These are phyloP conservation scores for Neogale vison DNA, from an alignment of 2,113 vertebrate species.

Conservation along the genomic window DNA sequence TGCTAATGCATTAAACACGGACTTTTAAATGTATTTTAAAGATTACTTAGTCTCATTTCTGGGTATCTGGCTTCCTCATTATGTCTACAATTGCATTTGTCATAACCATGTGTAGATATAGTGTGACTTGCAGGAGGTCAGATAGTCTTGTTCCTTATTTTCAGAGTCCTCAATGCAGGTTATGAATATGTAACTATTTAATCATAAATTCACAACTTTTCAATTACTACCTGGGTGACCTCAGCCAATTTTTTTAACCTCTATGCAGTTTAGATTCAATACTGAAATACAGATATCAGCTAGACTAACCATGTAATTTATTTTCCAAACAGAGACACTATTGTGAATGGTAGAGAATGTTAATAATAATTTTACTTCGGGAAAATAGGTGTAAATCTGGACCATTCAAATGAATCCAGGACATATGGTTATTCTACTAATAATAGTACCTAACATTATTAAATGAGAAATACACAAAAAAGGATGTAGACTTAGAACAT, in stretches of 20 bases:
- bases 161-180: neutral
- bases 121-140: neutral
- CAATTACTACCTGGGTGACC: slow-evolving; percentile 46
- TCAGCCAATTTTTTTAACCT: slow-evolving; percentile 50
- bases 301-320: neutral
- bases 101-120: neutral
- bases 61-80: neutral
- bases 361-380: neutral
- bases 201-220: slow-evolving; percentile 54
- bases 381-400: neutral
- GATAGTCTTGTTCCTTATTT: slow-evolving; percentile 1
- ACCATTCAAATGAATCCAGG: neutral
- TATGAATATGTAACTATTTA: slow-evolving; percentile 24
- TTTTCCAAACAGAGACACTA: neutral
- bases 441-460: neutral
- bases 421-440: neutral
- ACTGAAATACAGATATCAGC: slow-evolving; percentile 31
- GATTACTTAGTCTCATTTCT: neutral
- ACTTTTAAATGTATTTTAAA: neutral
- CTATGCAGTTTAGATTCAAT: neutral
- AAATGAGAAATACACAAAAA: neutral
- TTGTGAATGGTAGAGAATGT: neutral
- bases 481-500: neutral
- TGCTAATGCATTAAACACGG: neutral
- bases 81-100: slow-evolving; percentile 22